Conservation (phyloP, 2,888 invertebrate species). For the Glyphotaelius pellucidus region DNA sequence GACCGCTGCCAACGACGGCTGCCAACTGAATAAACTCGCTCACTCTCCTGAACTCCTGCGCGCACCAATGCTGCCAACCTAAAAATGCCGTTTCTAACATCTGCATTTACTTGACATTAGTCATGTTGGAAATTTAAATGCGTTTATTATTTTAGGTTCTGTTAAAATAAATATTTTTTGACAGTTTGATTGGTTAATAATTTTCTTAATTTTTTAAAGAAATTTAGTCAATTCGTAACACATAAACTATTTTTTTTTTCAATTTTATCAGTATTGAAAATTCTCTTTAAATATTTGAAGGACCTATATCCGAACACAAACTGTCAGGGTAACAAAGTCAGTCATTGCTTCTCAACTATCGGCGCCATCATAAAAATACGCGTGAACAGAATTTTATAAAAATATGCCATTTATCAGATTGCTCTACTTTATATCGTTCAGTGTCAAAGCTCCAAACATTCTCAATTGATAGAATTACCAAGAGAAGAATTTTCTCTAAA, state of each 20-base stretch:
- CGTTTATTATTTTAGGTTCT: not conserved
- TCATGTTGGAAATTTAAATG: not conserved
- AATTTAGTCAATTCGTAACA: too few relatives aligned
- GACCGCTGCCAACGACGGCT: constrained; percentile 70
- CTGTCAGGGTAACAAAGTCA: not conserved
- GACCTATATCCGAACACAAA: not conserved
- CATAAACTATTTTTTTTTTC: not conserved
- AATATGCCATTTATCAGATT: not conserved
- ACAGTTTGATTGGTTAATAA: not conserved
- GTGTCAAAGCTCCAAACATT: not conserved
- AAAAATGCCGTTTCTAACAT: not conserved
- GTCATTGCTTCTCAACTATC: not conserved
- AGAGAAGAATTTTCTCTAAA: too few relatives aligned
- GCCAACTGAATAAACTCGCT: constrained; percentile 24
- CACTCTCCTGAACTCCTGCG: constrained; percentile 9
- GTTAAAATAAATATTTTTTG: not conserved
- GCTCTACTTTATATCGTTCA: not conserved
- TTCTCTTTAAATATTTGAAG: not conserved
- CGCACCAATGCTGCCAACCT: constrained; percentile 22
- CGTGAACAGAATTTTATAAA: too few relatives aligned
- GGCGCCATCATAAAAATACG: too few relatives aligned
- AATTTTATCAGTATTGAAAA: not conserved
- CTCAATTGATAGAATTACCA: not conserved
- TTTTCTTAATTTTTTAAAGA: too few relatives aligned
- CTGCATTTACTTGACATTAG: not conserved